Evolutionary conservation across 2,113 vertebrate species (phyloP).

Genomic region (Trichomycterus rosablanca): DNA sequence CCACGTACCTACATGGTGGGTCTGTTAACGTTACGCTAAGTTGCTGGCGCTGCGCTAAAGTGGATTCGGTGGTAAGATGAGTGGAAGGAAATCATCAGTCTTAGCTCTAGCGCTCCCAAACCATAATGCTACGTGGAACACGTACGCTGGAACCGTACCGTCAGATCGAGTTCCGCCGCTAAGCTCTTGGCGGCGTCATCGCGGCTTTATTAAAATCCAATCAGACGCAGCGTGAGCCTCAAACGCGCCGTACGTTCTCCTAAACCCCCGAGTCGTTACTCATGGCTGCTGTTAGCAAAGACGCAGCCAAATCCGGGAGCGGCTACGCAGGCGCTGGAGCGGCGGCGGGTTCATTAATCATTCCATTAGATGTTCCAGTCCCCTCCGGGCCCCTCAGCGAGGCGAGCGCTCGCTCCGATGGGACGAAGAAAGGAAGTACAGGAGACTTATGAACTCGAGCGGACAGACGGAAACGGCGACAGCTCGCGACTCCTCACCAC

Average conservation of each 20-base stretch:
- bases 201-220: constrained; percentile 18
- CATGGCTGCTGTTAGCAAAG: constrained; percentile 2
- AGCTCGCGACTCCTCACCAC: not conserved
- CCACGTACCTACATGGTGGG: too few species aligned
- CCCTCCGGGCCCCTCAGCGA: not conserved
- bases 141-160: not conserved
- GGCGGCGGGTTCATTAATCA: not conserved
- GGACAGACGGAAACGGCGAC: not conserved
- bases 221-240: constrained; percentile 5
- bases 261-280: constrained; percentile 3
- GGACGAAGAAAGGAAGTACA: not conserved
- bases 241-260: not conserved
- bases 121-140: constrained; percentile 5
- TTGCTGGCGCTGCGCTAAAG: too few species aligned
- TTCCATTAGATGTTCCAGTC: not conserved
- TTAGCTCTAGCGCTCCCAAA: constrained; percentile 13
- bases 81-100: constrained; percentile 21
- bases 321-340: not conserved
- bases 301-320: not conserved
- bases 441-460: not conserved
- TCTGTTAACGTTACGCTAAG: not conserved
- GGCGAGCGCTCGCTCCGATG: too few species aligned
- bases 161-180: constrained; percentile 1
- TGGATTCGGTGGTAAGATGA: constrained; percentile 15
- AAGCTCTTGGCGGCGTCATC: constrained; percentile 4